Conservation (phyloP, 2,888 invertebrate genomes). For the Lycophotia porphyrea region DNA sequence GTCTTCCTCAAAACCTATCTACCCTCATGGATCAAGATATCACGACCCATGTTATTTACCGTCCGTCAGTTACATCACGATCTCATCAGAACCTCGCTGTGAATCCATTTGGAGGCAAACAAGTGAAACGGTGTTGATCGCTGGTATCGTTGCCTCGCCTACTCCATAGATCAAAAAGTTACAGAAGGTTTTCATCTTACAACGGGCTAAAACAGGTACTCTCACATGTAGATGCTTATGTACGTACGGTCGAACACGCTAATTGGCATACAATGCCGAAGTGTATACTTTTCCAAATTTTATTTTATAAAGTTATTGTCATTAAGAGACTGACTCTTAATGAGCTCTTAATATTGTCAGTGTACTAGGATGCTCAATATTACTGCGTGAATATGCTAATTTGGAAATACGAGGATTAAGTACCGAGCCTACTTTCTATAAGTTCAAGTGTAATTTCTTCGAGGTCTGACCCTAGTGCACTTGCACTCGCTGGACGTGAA, state of each 20-base stretch:
- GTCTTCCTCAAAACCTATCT: neutral
- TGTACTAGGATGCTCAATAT: too few species aligned
- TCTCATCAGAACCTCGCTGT: constrained; percentile 46
- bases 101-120: constrained; percentile 58
- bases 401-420: neutral
- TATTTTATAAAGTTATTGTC: too few species aligned
- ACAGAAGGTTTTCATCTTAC: neutral
- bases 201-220: neutral
- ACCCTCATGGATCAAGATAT: neutral
- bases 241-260: too few species aligned
- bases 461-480: too few species aligned
- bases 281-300: too few species aligned
- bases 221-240: neutral
- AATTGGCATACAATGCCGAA: too few species aligned
- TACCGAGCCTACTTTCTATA: neutral
- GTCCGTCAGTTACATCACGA: constrained; percentile 39
- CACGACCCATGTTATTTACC: constrained; percentile 17
- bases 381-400: too few species aligned
- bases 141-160: constrained; percentile 33
- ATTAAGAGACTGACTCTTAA: too few species aligned
- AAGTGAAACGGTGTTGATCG: constrained; percentile 53
- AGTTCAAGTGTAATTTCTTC: neutral
- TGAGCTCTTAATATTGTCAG: too few species aligned
- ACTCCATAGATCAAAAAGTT: neutral
- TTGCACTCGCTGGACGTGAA: neutral